Conservation (phyloP, 2,113 vertebrate species). For the Elephantulus edwardii region DNA sequence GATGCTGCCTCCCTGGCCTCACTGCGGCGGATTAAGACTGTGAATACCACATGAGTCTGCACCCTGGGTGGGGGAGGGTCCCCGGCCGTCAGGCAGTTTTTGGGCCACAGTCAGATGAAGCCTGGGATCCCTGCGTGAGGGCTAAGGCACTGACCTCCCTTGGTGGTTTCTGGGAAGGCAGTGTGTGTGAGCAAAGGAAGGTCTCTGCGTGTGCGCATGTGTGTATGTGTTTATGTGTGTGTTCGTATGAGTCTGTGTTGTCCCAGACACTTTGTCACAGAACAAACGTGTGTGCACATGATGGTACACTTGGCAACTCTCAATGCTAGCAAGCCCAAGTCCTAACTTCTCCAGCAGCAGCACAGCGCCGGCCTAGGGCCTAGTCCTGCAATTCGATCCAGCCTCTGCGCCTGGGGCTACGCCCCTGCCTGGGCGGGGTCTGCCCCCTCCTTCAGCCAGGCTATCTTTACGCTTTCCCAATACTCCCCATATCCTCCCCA, state of each 20-base stretch:
- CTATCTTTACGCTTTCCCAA: neutral
- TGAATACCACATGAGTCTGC: slow-evolving; percentile 71
- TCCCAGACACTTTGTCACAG: neutral
- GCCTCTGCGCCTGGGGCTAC: neutral
- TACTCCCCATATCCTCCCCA: neutral
- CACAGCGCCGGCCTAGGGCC: neutral
- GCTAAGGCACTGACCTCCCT: neutral
- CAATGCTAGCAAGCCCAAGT: neutral
- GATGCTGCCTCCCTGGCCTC: slow-evolving; percentile 74
- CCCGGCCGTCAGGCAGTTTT: neutral
- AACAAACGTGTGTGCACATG: neutral
- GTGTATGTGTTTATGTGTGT: neutral
- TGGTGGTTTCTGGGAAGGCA: neutral
- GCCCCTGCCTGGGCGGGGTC: neutral
- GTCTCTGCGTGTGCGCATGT: too few relatives aligned
- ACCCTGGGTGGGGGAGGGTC: slow-evolving; percentile 72
- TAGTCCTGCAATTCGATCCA: neutral
- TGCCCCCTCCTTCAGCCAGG: neutral
- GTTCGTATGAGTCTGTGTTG: neutral
- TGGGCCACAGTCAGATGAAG: neutral
- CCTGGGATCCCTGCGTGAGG: neutral
- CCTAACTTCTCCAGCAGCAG: slow-evolving; percentile 29
- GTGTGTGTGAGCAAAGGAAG: neutral
- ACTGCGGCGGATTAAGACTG: slow-evolving; percentile 72
- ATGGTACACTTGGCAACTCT: neutral